A percentile compares a stretch with the other conserved stretches of the same genome.
Evolutionary conservation across 2,113 vertebrate species (phyloP).

Genomic region (rat (Rattus norvegicus)): GRCr8 NC_086019.1:125070001-125070500

Average conservation of each 20-base stretch:
- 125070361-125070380: too few relatives aligned
- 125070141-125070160: not conserved
- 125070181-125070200: not conserved
- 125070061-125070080: not conserved
- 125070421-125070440: too few relatives aligned
- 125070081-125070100: not conserved
- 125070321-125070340: too few relatives aligned
- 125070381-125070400: too few relatives aligned
- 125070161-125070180: not conserved
- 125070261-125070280: too few relatives aligned
- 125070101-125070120: not conserved
- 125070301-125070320: too few relatives aligned
- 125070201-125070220: not conserved
- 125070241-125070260: not conserved
- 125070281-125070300: too few relatives aligned
- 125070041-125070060: not conserved
- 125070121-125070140: not conserved
- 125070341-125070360: too few relatives aligned
- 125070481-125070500: too few relatives aligned
- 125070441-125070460: too few relatives aligned
- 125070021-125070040: not conserved
- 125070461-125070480: too few relatives aligned
- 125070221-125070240: not conserved
- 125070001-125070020: not conserved
- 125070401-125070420: too few relatives aligned